Conservation (phyloP, 2,113 vertebrate genomes). For the Rallus limicola region DNA sequence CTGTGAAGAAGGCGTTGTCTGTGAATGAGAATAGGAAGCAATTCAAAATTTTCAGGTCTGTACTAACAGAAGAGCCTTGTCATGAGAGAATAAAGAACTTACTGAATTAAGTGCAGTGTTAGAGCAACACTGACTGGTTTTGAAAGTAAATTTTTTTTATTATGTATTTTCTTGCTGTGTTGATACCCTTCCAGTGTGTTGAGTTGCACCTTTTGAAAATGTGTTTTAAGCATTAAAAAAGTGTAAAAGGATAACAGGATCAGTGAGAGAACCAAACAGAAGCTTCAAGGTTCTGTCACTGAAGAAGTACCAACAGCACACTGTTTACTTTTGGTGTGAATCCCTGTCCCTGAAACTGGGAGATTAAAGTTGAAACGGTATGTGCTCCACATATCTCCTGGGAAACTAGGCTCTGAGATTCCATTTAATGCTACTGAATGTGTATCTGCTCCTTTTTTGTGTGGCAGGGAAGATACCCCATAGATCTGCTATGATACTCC, state of each 20-base stretch:
- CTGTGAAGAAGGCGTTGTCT: not conserved
- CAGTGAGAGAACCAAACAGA: not conserved
- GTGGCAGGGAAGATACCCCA: not conserved
- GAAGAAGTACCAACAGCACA: rapidly evolving
- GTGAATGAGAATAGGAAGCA: not conserved
- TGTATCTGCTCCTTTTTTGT: not conserved
- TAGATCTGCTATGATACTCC: not conserved
- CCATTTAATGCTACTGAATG: not conserved
- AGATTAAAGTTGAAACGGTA: not conserved
- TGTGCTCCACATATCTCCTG: not conserved
- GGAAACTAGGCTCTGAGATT: not conserved
- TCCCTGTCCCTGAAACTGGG: not conserved
- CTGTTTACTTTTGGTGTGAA: not conserved
- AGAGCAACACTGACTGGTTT: not conserved
- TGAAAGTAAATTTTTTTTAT: not conserved
- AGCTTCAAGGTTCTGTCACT: not conserved
- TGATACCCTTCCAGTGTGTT: not conserved
- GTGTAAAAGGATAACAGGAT: not conserved
- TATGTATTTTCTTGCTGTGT: not conserved
- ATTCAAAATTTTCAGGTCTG: not conserved
- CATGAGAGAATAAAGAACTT: not conserved
- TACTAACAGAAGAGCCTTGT: not conserved
- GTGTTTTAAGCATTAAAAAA: not conserved
- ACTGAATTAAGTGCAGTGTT: not conserved
- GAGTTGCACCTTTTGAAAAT: not conserved